Base-by-base conservation (phyloP, 2,797 vertebrate genomes). In the Microctenopoma lineatum region DNA sequence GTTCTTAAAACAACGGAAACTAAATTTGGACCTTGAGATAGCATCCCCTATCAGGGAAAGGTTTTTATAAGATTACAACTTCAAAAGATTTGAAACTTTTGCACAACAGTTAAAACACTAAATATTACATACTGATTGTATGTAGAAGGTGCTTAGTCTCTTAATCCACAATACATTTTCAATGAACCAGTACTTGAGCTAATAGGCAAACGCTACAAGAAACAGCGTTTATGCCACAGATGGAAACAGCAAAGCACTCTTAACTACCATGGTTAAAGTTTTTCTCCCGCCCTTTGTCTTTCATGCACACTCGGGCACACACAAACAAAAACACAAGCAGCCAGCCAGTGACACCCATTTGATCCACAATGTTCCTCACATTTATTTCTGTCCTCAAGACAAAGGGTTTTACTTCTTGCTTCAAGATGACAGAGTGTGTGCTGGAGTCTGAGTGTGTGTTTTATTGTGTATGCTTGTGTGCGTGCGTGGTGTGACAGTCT, bases 311-410 rank as follows among this genome's bases (percentile, higher is more conserved):
- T 50, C 10, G 27, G 54, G 62, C 53, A 66, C 73, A 72, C 65
- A 66, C 54, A 80, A 73, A 81, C 81, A 83, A 61, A 79, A 44
- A 79, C 65, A 81, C 34, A 34, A 13, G 15, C 63, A 62, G 77
- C 72, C 36, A 57, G 62, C 59, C 82, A 56, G 57, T 67, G 74
- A 83, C 82, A 82, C 53, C 44, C 26, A 53, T 2, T 51, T 60
- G 57, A 36, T 78, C 58, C 71, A 79, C 54, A 77, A 59, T 75
- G 73, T 72, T 79, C 84, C 77, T 80, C 63, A 29, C 68, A 71
- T 81, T 77, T 90, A 90, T 90, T 91, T 89, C 67, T 79, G 83
- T 86, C 77, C 71, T 16, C 78, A 86, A 76, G 84, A 91, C 89
- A 87, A 90, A 86, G 75, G 53, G 38, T 65, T 84, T 67, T 65